phyloP scores from a whole-genome alignment of 2,113 vertebrate species.

The Forbesichthys papilliferus region DNA sequence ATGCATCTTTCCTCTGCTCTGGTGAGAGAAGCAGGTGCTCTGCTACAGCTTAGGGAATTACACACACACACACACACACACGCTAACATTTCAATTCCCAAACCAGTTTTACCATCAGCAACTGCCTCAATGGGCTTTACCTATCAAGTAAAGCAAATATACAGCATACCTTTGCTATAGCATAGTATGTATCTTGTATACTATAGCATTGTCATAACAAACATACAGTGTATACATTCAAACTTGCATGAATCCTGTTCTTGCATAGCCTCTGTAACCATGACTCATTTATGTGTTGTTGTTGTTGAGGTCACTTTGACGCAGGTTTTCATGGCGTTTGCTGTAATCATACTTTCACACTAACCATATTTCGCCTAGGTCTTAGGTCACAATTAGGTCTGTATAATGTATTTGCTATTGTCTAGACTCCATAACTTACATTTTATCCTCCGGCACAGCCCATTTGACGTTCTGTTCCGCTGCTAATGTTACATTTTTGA shows the following conservation, averaged over 20 bases:
- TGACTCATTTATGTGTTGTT: not conserved
- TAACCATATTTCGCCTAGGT: too few relatives aligned
- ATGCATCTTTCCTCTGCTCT: too few relatives aligned
- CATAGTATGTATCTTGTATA: not conserved
- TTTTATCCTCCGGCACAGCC: not conserved
- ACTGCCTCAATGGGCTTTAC: not conserved
- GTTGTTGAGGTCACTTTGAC: not conserved
- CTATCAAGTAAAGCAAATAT: not conserved
- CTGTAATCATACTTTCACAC: too few relatives aligned
- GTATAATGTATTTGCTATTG: too few relatives aligned
- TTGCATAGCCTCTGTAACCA: not conserved
- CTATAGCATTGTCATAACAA: not conserved
- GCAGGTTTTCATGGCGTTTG: not conserved
- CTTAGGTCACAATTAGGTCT: too few relatives aligned
- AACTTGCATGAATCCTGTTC: too few relatives aligned
- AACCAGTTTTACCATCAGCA: not conserved
- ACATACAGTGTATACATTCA: too few relatives aligned
- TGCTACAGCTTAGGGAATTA: not conserved
- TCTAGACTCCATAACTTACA: too few relatives aligned
- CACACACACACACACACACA: too few relatives aligned
- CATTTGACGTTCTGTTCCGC: not conserved
- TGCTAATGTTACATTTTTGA: not conserved
- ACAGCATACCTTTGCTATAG: not conserved
- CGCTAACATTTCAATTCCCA: too few relatives aligned
- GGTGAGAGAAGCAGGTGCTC: not conserved